Conservation (phyloP, 2,797 vertebrate genomes). For the Phoxinus dragarum region DNA sequence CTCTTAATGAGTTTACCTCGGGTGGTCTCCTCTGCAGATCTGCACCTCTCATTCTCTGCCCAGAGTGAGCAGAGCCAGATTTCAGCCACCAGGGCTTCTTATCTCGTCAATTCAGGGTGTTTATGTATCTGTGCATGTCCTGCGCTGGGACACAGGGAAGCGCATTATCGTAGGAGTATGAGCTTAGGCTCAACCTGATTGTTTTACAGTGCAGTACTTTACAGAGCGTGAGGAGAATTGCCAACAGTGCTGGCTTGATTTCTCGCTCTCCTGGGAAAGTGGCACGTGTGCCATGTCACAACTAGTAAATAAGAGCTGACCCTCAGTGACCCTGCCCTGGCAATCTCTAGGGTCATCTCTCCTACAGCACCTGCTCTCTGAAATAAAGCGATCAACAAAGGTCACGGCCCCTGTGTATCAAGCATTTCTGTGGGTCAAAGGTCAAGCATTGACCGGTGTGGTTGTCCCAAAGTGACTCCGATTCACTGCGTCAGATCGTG, state of each 20-base stretch:
- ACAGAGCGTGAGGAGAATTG: conserved; percentile 20
- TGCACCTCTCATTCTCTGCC: conserved; percentile 55
- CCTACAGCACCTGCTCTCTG: conserved; percentile 62
- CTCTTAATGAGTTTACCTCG: conserved; percentile 65
- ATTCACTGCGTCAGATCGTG: conserved; percentile 19
- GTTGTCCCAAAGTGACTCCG: conserved; percentile 33
- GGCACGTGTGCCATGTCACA: conserved; percentile 58
- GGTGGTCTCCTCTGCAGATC: conserved; percentile 59
- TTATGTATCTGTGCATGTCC: conserved; percentile 28
- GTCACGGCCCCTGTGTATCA: conserved; percentile 58
- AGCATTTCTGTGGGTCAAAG: conserved; percentile 56
- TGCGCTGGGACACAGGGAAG: neutral
- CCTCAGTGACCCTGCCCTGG: conserved; percentile 39
- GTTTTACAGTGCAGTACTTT: conserved; percentile 5
- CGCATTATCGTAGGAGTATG: conserved; percentile 5
- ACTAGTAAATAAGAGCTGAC: conserved; percentile 53
- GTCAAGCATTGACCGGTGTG: conserved; percentile 58
- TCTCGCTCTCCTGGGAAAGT: conserved; percentile 54
- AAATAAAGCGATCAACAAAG: conserved; percentile 56
- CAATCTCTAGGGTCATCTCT: conserved; percentile 51
- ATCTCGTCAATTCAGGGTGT: conserved; percentile 52
- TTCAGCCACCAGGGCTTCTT: conserved; percentile 46
- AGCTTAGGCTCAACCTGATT: conserved; percentile 3
- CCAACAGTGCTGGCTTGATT: conserved; percentile 16
- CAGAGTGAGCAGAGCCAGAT: conserved; percentile 54